Evolutionary conservation across 2,113 vertebrate genomes (phyloP).

Genomic region (Sakesphorus luctuosus): DNA sequence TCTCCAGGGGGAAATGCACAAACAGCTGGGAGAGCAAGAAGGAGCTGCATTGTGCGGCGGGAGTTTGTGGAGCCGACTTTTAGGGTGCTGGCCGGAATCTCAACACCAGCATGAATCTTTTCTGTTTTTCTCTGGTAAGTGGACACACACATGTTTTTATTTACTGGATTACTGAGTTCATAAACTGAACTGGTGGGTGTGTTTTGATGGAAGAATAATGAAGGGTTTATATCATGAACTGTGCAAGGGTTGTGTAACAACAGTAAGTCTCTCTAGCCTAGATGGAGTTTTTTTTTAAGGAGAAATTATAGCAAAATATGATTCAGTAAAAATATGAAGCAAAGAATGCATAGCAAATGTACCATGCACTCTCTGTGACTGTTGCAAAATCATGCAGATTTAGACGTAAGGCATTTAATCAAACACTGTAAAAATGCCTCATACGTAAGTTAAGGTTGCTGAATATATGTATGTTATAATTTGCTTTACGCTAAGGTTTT

Average conservation of each 20-base stretch:
- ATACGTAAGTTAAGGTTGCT: background rate
- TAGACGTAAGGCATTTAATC: background rate
- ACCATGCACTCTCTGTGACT: background rate
- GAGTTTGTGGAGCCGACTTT: slow-evolving; percentile 37
- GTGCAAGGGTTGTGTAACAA: background rate
- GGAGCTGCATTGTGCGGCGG: slow-evolving; percentile 40
- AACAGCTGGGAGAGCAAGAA: slow-evolving; percentile 75
- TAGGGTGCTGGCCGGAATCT: background rate
- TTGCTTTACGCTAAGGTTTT: background rate
- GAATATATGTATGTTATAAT: background rate
- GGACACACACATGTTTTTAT: background rate
- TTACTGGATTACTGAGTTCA: background rate
- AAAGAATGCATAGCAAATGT: background rate
- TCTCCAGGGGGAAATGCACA: slow-evolving; percentile 76
- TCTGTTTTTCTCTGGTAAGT: slow-evolving; percentile 96
- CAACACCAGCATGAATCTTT: slow-evolving; percentile 86
- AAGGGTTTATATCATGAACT: background rate
- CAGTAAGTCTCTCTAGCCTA: background rate
- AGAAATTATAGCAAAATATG: background rate
- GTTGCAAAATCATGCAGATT: background rate
- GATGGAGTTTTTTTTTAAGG: background rate
- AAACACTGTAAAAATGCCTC: background rate
- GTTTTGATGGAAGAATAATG: background rate
- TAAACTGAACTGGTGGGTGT: background rate
- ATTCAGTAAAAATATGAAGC: background rate